Evolutionary conservation across 30 jellyfish, hydroid and myxozoan genomes (phyloP).

Genomic region (Hydra vulgaris): DNA sequence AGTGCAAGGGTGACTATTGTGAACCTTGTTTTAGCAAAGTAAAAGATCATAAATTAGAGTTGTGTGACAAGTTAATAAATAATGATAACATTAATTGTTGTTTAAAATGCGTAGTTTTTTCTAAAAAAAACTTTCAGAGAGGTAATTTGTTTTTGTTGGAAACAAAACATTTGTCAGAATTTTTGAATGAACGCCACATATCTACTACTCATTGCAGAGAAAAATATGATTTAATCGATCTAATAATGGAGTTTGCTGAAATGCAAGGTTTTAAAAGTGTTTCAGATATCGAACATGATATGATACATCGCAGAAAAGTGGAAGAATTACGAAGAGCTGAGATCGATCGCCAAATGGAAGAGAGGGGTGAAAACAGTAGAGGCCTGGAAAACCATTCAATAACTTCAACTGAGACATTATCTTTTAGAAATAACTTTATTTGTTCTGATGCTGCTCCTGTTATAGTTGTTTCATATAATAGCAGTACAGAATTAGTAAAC

Average conservation of each 20-base stretch:
- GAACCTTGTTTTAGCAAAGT: conserved; percentile 64
- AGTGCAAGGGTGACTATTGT: conserved; percentile 58
- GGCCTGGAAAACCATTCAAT: neutral
- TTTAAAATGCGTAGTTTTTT: conserved; percentile 59
- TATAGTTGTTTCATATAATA: neutral
- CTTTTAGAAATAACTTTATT: neutral
- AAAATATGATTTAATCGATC: conserved; percentile 63
- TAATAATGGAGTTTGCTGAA: conserved; percentile 91
- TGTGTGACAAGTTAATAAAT: conserved; percentile 7
- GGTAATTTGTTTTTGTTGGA: conserved; percentile 59
- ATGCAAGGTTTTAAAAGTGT: conserved; percentile 49
- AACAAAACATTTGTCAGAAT: conserved; percentile 54
- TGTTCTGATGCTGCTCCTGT: neutral
- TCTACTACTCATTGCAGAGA: conserved; percentile 71
- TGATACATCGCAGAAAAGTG: conserved; percentile 34
- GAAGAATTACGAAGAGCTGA: conserved; percentile 77
- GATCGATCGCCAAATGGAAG: conserved; percentile 43
- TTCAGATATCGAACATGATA: conserved; percentile 58
- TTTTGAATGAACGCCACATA: conserved; percentile 41
- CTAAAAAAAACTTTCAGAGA: conserved; percentile 31
- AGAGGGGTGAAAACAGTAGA: neutral
- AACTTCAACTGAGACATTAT: neutral
- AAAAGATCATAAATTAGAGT: conserved; percentile 4
- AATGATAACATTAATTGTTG: conserved; percentile 28
- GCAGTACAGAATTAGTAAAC: neutral